Evolutionary conservation across 2,797 vertebrate species (phyloP).

Genomic region (Pantherophis vulpinus): DNA sequence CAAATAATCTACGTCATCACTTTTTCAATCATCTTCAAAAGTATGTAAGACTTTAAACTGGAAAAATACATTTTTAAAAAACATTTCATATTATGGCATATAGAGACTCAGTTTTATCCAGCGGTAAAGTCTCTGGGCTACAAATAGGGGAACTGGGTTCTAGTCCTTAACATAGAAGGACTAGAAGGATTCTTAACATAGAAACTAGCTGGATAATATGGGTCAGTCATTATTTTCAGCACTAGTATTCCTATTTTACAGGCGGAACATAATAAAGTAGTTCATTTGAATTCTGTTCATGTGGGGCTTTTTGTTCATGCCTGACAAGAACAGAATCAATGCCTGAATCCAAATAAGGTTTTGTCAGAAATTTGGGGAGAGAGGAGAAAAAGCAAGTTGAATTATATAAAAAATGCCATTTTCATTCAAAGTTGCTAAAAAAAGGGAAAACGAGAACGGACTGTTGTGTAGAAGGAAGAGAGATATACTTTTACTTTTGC

Average conservation of each 20-base stretch:
- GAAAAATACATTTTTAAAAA: not conserved
- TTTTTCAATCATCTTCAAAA: not conserved
- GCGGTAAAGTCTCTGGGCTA: not conserved
- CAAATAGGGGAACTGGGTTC: not conserved
- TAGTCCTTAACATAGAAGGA: not conserved
- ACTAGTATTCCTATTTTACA: not conserved
- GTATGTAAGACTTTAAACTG: not conserved
- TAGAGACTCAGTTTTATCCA: not conserved
- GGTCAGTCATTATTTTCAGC: not conserved
- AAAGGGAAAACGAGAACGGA: not conserved
- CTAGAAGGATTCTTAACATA: not conserved
- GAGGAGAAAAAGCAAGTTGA: not conserved
- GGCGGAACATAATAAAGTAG: not conserved
- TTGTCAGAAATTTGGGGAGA: not conserved
- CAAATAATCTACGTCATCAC: too few relatives aligned
- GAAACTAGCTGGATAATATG: not conserved
- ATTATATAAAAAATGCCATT: not conserved
- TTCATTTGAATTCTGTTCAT: not conserved
- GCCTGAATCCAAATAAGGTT: not conserved
- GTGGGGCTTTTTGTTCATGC: not conserved
- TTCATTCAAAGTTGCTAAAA: not conserved
- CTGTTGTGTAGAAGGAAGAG: not conserved
- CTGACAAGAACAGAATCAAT: not conserved
- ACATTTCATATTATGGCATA: not conserved
- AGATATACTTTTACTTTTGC: not conserved